These are phyloP conservation scores for Acronicta aceris DNA, from an alignment of 2,888 invertebrate species.

Conservation along the genomic window DNA sequence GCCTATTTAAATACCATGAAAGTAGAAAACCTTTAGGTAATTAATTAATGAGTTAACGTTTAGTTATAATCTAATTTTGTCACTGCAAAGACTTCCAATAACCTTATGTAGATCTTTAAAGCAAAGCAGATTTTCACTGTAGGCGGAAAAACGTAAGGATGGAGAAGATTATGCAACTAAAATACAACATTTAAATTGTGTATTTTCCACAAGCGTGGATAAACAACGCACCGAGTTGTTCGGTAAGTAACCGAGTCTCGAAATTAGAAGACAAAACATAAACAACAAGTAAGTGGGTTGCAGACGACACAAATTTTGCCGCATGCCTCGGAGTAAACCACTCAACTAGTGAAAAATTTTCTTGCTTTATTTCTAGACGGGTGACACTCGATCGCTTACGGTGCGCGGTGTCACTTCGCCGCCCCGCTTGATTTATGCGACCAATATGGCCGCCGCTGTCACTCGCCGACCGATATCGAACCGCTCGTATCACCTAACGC, in stretches of 20 bases:
- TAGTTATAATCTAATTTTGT: too few relatives aligned
- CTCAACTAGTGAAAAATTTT: constrained; percentile 84
- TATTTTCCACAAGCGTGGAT: constrained; percentile 50
- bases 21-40: too few relatives aligned
- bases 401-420: constrained; percentile 82
- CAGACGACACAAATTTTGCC: constrained; percentile 81
- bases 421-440: constrained; percentile 87
- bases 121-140: constrained; percentile 13
- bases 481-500: constrained; percentile 76
- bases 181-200: constrained; percentile 44
- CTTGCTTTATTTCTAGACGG: constrained; percentile 85
- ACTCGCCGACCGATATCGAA: constrained; percentile 81
- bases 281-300: constrained; percentile 57
- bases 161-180: constrained; percentile 40
- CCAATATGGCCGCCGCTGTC: constrained; percentile 87
- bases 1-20: too few relatives aligned
- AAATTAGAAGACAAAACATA: constrained; percentile 61
- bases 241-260: constrained; percentile 50
- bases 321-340: constrained; percentile 84
- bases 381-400: constrained; percentile 88
- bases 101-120: constrained; percentile 15
- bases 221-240: constrained; percentile 48
- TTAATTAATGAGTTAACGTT: background rate
- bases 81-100: too few relatives aligned
- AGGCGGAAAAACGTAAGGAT: constrained; percentile 13